These are phyloP conservation scores for Gavialis gangeticus DNA, from an alignment of 2,113 vertebrate genomes.

Conservation along the genomic window DNA sequence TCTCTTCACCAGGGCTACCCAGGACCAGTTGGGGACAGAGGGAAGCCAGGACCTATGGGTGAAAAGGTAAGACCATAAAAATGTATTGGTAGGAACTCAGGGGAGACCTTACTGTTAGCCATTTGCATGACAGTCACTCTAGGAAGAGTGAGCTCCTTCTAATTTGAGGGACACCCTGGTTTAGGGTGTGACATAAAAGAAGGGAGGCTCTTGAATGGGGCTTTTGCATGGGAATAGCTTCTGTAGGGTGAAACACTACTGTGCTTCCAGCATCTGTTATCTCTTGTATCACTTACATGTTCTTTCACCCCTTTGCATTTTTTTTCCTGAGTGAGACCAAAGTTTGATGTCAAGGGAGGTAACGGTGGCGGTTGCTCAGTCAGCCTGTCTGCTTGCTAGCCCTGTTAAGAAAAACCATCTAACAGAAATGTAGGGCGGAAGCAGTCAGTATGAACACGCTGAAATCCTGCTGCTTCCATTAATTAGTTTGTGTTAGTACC, in stretches of 20 bases:
- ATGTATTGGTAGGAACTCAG: background rate
- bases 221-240: background rate
- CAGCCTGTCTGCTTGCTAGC: background rate
- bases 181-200: too few species aligned
- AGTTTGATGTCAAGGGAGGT: background rate
- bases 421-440: too few species aligned
- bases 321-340: background rate
- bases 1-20: conserved; percentile 81
- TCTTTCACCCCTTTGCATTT: background rate
- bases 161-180: background rate
- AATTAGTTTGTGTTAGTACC: too few species aligned
- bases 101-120: background rate
- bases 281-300: background rate
- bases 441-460: background rate
- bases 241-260: background rate
- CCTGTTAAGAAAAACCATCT: too few species aligned
- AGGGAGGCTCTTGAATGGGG: too few species aligned
- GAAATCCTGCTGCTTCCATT: background rate
- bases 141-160: background rate
- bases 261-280: background rate
- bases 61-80: conserved; percentile 77
- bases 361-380: background rate
- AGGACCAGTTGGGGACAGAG: conserved; percentile 82
- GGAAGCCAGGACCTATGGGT: conserved; percentile 80
- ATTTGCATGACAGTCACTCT: background rate